These are phyloP conservation scores for Phrynocephalus forsythii DNA, from an alignment of 2,797 vertebrate genomes.

Conservation along the genomic window DNA sequence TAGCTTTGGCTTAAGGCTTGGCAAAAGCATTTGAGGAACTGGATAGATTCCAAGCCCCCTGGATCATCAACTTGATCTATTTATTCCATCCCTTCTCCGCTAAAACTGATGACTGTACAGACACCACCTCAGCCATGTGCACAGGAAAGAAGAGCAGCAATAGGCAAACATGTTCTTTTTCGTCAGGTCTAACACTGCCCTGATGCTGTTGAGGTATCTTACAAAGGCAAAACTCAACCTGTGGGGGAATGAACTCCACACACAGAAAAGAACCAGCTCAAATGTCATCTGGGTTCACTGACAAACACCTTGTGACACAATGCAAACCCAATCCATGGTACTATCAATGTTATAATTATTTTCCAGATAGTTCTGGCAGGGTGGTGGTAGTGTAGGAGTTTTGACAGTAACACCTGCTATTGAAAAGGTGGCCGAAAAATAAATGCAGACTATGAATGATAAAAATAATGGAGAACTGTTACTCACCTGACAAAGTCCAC, in stretches of 20 bases:
- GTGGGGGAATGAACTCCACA: not conserved
- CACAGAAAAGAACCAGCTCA: not conserved
- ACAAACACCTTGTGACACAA: not conserved
- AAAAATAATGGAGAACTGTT: slow-evolving; percentile 9
- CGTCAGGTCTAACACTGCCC: slow-evolving; percentile 28
- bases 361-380: not conserved
- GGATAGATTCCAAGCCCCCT: slow-evolving; percentile 24
- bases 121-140: slow-evolving; percentile 6
- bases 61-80: slow-evolving; percentile 43
- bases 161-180: slow-evolving; percentile 17
- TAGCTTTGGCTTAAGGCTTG: slow-evolving; percentile 50
- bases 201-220: not conserved
- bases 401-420: not conserved
- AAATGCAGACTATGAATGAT: not conserved
- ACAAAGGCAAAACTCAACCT: no score
- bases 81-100: not conserved
- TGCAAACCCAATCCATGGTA: not conserved
- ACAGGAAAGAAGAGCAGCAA: not conserved
- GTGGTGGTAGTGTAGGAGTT: no score
- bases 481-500: not conserved
- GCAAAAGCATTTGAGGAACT: slow-evolving; percentile 51
- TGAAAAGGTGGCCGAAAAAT: not conserved
- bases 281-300: not conserved
- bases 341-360: not conserved
- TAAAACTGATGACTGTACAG: slow-evolving; percentile 38